phyloP scores from a whole-genome alignment of 2,797 vertebrate genomes.

The Crax fasciolata region DNA sequence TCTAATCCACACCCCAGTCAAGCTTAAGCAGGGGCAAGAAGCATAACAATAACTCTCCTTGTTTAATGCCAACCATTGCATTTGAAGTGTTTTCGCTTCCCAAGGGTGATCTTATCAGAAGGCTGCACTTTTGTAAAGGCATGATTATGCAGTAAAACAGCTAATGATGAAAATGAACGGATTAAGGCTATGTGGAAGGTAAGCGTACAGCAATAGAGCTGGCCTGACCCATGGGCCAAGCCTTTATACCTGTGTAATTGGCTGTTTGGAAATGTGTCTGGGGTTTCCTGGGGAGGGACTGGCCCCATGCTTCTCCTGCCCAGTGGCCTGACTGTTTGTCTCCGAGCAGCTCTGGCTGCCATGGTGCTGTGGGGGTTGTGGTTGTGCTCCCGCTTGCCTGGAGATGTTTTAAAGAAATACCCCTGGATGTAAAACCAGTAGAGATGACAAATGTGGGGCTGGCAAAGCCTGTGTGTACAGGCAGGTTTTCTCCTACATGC shows the following conservation, averaged over 20 bases:
- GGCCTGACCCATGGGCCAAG: not conserved
- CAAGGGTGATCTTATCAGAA: not conserved
- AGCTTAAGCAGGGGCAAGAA: not conserved
- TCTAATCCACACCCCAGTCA: not conserved
- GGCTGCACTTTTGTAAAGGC: not conserved
- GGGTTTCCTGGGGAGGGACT: not conserved
- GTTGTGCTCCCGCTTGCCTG: not conserved
- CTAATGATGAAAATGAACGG: not conserved
- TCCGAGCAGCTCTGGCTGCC: not conserved
- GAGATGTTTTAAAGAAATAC: not conserved
- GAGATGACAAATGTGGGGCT: not conserved
- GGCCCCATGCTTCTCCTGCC: not conserved
- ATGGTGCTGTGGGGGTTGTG: not conserved
- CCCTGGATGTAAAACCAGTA: not conserved
- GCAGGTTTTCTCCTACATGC: not conserved
- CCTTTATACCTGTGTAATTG: not conserved
- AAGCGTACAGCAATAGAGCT: not conserved
- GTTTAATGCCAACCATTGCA: not conserved
- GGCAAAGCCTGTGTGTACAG: not conserved
- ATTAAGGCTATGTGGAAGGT: not conserved
- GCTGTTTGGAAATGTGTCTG: not conserved
- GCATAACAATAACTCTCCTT: not conserved
- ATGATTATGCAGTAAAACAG: not conserved
- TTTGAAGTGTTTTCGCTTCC: conserved; percentile 16
- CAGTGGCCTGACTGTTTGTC: not conserved